Evolutionary conservation across 2,113 vertebrate species (phyloP).

Genomic region (Serinus canaria): DNA sequence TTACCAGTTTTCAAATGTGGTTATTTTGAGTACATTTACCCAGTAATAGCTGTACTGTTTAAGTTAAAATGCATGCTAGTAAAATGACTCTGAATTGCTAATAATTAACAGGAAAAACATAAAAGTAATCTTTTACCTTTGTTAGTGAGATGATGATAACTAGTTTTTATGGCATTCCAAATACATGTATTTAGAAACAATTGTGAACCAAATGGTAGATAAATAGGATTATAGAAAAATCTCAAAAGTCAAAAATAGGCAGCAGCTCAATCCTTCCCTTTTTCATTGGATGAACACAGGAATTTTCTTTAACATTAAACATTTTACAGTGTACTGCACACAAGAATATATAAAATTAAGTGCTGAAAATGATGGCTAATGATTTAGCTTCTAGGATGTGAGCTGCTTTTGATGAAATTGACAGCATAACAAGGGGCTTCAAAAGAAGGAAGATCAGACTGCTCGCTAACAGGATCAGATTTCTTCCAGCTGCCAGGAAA

Average conservation of each 20-base stretch:
- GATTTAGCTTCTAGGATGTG: neutral
- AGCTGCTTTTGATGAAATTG: neutral
- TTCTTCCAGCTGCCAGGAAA: neutral
- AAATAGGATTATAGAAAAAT: constrained; percentile 34
- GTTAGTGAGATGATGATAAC: constrained; percentile 39
- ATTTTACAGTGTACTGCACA: neutral
- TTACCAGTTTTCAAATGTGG: constrained; percentile 38
- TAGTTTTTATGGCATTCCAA: constrained; percentile 41
- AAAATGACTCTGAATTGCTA: constrained; percentile 41
- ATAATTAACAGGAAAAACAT: constrained; percentile 47
- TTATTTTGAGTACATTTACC: constrained; percentile 57
- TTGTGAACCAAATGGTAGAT: constrained; percentile 7
- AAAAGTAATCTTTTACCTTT: constrained; percentile 61
- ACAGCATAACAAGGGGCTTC: neutral
- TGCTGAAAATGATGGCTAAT: neutral
- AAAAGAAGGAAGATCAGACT: neutral
- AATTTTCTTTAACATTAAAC: constrained; percentile 9
- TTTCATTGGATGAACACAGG: neutral
- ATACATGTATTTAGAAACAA: constrained; percentile 37
- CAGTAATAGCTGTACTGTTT: constrained; percentile 44
- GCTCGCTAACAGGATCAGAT: neutral
- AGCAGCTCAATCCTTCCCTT: neutral
- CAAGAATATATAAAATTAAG: neutral
- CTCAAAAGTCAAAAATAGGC: constrained; percentile 23
- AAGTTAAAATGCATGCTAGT: constrained; percentile 39